Evolutionary conservation across 2,888 invertebrate genomes (phyloP).

Genomic region (Apamea monoglypha): DNA sequence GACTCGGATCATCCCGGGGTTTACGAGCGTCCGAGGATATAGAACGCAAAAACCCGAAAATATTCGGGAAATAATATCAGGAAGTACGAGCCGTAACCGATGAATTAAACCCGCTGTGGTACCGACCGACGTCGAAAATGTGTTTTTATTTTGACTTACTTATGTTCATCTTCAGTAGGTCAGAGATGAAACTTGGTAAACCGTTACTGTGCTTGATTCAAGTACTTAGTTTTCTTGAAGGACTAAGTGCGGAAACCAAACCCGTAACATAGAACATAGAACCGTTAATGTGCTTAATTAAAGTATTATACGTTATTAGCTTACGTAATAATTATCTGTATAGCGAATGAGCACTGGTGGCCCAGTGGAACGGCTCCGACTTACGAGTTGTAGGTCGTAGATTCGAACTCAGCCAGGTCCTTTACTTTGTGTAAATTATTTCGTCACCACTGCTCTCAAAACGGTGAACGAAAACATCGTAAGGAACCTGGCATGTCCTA

Average conservation of each 20-base stretch:
- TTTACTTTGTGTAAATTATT: too few species aligned
- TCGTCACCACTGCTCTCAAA: too few species aligned
- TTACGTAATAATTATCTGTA: background rate
- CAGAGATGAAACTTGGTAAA: constrained; percentile 5
- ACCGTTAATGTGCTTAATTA: background rate
- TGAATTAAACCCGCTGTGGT: constrained; percentile 77
- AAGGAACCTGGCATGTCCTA: too few species aligned
- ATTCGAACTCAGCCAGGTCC: too few species aligned
- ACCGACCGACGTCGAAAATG: constrained; percentile 6
- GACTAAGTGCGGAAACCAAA: too few species aligned
- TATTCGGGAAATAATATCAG: constrained; percentile 83
- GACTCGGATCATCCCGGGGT: constrained; percentile 84
- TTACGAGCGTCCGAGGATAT: constrained; percentile 82
- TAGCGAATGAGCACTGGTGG: too few species aligned
- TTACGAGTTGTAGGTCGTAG: too few species aligned
- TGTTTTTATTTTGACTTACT: constrained; percentile 7
- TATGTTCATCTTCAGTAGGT: constrained; percentile 10
- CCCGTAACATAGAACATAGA: too few species aligned
- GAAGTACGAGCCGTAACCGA: constrained; percentile 84
- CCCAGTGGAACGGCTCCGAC: too few species aligned
- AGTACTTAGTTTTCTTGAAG: too few species aligned
- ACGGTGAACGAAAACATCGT: too few species aligned
- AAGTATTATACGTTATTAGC: background rate
- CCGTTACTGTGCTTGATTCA: background rate
- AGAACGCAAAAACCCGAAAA: constrained; percentile 80